Evolutionary conservation across 1,140 invertebrate species (phyloP).

Genomic region (Uloborus diversus): DNA sequence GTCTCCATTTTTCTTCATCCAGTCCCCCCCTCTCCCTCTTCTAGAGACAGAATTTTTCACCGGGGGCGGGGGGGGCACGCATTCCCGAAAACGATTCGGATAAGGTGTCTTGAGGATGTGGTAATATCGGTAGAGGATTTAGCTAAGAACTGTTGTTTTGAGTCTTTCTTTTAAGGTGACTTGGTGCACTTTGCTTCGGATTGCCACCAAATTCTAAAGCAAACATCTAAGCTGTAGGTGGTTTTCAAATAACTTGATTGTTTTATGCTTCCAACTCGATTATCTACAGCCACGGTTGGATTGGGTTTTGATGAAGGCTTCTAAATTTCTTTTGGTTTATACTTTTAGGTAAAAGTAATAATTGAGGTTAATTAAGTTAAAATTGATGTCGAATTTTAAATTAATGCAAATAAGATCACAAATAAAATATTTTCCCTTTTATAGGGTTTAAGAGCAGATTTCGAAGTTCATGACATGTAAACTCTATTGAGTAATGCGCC

Average conservation of each 20-base stretch:
- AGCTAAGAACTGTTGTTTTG: conserved; percentile 30
- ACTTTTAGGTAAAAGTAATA: background rate
- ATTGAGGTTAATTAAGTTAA: background rate
- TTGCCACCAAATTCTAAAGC: conserved; percentile 42
- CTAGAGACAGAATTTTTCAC: conserved; percentile 28
- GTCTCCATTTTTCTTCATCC: conserved; percentile 42
- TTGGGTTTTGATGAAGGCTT: conserved; percentile 7
- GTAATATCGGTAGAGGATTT: conserved; percentile 37
- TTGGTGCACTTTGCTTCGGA: conserved; percentile 26
- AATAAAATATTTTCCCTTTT: no score
- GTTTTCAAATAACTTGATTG: conserved; percentile 57
- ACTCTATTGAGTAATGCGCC: no score
- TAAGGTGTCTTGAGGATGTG: conserved; percentile 44
- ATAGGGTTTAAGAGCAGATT: no score
- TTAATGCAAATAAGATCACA: no score
- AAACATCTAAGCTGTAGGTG: conserved; percentile 43
- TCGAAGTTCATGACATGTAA: no score
- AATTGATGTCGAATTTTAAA: no score
- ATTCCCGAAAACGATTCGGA: conserved; percentile 15
- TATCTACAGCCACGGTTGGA: background rate
- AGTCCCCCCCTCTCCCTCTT: background rate
- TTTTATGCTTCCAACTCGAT: conserved; percentile 43
- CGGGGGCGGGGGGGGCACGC: background rate
- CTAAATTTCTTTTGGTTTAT: background rate
- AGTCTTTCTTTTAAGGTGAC: conserved; percentile 47